Conservation (phyloP, 2,888 invertebrate genomes). For the Desoria tigrina region DNA sequence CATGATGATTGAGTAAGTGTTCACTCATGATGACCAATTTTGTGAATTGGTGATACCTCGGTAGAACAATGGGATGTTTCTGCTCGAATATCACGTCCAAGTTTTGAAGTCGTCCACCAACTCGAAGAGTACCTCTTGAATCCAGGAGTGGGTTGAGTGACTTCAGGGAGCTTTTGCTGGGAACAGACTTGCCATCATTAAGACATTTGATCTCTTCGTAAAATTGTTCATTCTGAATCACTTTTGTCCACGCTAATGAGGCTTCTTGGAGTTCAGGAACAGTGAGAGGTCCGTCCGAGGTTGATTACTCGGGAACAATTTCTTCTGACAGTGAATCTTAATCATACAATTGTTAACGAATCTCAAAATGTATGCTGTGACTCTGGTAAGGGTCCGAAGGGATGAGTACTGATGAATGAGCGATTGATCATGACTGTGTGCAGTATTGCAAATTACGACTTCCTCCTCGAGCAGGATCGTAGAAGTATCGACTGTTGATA, state of each 20-base stretch:
- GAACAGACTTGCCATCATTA: too few species aligned
- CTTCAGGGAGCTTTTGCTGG: neutral
- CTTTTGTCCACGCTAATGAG: neutral
- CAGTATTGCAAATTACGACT: too few species aligned
- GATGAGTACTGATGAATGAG: neutral
- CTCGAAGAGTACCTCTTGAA: slow-evolving; percentile 31
- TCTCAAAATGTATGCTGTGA: neutral
- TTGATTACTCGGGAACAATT: too few species aligned
- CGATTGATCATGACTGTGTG: too few species aligned
- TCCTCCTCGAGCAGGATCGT: too few species aligned
- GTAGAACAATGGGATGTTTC: slow-evolving; percentile 45
- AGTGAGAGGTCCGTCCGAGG: too few species aligned
- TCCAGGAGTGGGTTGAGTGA: slow-evolving; percentile 44
- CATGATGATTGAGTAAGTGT: slow-evolving; percentile 39
- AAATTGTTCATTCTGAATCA: slow-evolving; percentile 11
- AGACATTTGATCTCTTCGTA: neutral
- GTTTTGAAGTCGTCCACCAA: slow-evolving; percentile 41
- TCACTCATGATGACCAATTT: slow-evolving; percentile 25
- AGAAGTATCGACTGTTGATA: too few species aligned
- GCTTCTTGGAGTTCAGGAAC: neutral
- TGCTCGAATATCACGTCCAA: slow-evolving; percentile 18
- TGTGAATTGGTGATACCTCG: slow-evolving; percentile 31
- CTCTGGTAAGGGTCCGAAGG: neutral
- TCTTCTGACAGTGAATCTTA: too few species aligned
- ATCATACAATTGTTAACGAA: neutral